Conservation (phyloP, 2,888 invertebrate genomes). For the Leucophenga maculata region DNA sequence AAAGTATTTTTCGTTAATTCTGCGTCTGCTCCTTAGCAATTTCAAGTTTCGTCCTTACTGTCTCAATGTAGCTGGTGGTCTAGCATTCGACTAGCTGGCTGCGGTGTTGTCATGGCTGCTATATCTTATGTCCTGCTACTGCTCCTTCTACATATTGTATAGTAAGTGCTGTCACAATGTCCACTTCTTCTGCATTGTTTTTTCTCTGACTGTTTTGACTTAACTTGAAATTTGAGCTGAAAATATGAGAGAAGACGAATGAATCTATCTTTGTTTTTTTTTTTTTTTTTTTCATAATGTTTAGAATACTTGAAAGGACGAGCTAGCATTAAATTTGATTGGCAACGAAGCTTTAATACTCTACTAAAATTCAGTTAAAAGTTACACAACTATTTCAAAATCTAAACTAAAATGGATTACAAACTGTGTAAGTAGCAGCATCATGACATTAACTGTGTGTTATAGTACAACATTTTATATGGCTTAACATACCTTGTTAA, state of each 20-base stretch:
- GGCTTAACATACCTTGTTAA: no score
- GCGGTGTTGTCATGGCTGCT: constrained; percentile 40
- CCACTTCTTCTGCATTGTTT: constrained; percentile 37
- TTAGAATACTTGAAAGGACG: constrained; percentile 31
- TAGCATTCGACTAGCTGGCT: constrained; percentile 43
- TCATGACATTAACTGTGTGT: no score
- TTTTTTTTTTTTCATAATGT: constrained; percentile 57
- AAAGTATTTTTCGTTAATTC: constrained; percentile 65
- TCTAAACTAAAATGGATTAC: no score
- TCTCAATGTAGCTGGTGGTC: no score
- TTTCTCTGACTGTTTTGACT: constrained; percentile 50
- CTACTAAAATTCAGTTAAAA: no score
- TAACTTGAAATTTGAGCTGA: constrained; percentile 67
- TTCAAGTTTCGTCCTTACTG: constrained; percentile 31
- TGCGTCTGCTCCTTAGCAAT: constrained; percentile 30
- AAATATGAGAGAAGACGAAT: constrained; percentile 60
- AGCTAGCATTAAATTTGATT: constrained; percentile 32
- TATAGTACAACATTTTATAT: no score
- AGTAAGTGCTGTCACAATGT: constrained; percentile 51
- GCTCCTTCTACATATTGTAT: not conserved
- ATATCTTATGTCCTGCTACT: constrained; percentile 33
- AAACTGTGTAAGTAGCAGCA: no score
- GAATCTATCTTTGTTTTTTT: constrained; percentile 23
- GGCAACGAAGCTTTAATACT: constrained; percentile 39
- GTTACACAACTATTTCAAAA: no score